phyloP scores from a whole-genome alignment of 2,888 invertebrate species.

The Anthrax anthrax region DNA sequence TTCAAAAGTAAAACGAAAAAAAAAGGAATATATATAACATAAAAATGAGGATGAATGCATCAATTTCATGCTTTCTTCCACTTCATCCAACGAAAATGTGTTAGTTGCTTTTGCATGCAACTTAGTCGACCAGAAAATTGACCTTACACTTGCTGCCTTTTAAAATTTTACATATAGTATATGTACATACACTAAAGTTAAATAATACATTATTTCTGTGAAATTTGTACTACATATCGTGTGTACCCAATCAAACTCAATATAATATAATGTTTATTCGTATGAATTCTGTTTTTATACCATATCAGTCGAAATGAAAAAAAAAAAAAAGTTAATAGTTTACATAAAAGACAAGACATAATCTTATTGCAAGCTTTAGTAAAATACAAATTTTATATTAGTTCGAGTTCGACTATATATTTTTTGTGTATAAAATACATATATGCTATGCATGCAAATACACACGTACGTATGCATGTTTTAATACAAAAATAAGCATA shows the following conservation, averaged over 20 bases:
- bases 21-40: too few relatives aligned
- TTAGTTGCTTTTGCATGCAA: conserved; percentile 13
- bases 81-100: neutral
- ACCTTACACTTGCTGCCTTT: conserved; percentile 15
- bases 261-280: too few relatives aligned
- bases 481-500: too few relatives aligned
- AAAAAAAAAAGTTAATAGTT: neutral
- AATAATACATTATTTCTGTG: neutral
- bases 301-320: neutral
- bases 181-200: neutral
- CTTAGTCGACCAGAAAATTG: conserved; percentile 21
- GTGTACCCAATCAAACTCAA: too few relatives aligned
- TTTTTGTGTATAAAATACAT: too few relatives aligned
- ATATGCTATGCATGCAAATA: too few relatives aligned
- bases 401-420: too few relatives aligned
- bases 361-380: neutral
- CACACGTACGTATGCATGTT: too few relatives aligned
- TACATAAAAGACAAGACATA: neutral
- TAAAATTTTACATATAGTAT: neutral
- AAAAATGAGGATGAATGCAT: neutral
- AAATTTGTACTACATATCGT: neutral
- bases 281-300: too few relatives aligned
- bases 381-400: too few relatives aligned
- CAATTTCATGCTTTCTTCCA: neutral
- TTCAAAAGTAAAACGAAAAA: too few relatives aligned